These are phyloP conservation scores for Neoniphon sammara DNA, from an alignment of 2,797 vertebrate genomes.

Conservation along the genomic window DNA sequence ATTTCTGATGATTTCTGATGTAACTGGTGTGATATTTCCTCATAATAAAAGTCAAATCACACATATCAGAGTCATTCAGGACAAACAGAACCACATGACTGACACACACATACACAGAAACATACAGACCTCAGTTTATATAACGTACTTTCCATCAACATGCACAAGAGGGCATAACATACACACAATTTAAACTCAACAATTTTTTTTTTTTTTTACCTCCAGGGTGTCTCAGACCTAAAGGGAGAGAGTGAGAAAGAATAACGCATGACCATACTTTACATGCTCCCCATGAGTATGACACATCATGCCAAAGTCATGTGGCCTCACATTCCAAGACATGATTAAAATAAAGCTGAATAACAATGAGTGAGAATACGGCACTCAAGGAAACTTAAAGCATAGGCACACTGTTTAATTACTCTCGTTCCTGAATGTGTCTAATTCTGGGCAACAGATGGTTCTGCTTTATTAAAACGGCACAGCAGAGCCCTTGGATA, in stretches of 20 bases:
- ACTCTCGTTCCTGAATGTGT: neutral
- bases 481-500: neutral
- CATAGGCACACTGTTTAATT: slow-evolving; percentile 2
- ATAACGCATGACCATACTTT: slow-evolving; percentile 68
- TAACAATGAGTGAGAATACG: neutral
- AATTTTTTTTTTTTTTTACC: slow-evolving; percentile 74
- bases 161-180: neutral
- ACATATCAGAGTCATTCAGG: neutral
- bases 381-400: neutral
- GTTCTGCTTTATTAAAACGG: neutral
- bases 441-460: neutral
- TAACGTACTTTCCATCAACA: neutral
- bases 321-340: slow-evolving; percentile 27
- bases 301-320: slow-evolving; percentile 47
- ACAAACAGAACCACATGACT: slow-evolving; percentile 9
- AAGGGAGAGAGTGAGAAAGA: slow-evolving; percentile 50
- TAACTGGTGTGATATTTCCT: slow-evolving; percentile 6
- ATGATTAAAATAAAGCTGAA: slow-evolving; percentile 8
- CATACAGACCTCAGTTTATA: too few relatives aligned
- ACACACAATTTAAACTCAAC: neutral
- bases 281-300: slow-evolving; percentile 24
- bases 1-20: neutral
- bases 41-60: slow-evolving; percentile 5
- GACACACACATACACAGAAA: neutral
- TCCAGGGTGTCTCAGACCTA: slow-evolving; percentile 72